Evolutionary conservation across 2,888 invertebrate species (phyloP), one percentile per base, ranked within the genome.

Genomic region (Rotaria macrura): DNA sequence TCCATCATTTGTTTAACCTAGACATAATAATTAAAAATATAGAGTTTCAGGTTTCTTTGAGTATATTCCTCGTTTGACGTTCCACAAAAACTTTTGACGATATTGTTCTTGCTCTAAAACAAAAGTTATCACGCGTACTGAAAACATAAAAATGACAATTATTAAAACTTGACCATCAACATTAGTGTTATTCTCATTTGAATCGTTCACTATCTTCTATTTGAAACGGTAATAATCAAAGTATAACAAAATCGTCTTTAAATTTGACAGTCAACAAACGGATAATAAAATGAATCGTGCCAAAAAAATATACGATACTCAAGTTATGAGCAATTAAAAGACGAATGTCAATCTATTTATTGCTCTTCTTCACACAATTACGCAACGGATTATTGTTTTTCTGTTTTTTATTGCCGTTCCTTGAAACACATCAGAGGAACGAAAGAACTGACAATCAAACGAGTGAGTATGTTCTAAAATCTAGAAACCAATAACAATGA

Each of bases 1-100:
- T 96, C 96, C 96, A 96, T 96, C 87, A 96, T 93, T 91, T 96
- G 95, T 90, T 96, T 97, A 85, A 96, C 96, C 93, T 96, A 88
- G 54, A 89, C 88, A 57, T 87, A 86, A 72, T 57, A 38, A 52
- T 55, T 54, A 84, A 34, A 40, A 29, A 43, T 74, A 7, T 25
- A 49, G 25, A 47, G 43, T 52, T 55, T 54, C 65, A 86, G 84
- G 79, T 17, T 12, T 83, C 65, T 34, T 20, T 83, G 55, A 47
- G 86, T 90, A 89, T 89, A 92, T 92, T 91, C 92, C 95, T 90
- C 95, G 95, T 91, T 95, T 95, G 84, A 95, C 95, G 87, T 93
- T 93, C 85, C 93, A 93, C 87, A 95, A 94, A 88, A 95, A 93
- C 88, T 93, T 93, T 89, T 94, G 94, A 91, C 91, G 93, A 93